A percentile compares a stretch with the other conserved stretches of the same genome.
phyloP scores from a whole-genome alignment of 1,140 invertebrate genomes.

The Charaxes varanes region DNA sequence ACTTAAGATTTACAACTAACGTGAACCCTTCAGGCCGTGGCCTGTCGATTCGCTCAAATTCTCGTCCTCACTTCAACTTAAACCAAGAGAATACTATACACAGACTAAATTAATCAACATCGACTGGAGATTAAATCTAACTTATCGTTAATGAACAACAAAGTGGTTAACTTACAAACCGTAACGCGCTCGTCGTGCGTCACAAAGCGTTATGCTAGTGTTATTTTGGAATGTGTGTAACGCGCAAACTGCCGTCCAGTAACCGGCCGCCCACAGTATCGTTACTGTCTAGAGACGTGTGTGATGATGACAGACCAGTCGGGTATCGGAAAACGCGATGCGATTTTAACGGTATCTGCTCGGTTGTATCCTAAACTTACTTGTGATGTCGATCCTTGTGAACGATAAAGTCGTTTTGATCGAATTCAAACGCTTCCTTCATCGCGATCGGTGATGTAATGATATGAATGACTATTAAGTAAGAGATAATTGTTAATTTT shows the following conservation, averaged over 20 bases:
- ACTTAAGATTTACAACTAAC: constrained; percentile 62
- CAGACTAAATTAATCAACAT: constrained; percentile 70
- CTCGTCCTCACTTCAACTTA: constrained; percentile 63
- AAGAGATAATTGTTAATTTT: too few relatives aligned
- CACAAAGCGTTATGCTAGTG: constrained; percentile 48
- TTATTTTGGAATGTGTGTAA: constrained; percentile 71
- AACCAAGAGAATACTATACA: constrained; percentile 68
- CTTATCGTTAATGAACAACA: constrained; percentile 73
- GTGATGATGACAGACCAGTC: constrained; percentile 23
- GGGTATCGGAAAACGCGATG: too few relatives aligned
- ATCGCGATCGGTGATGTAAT: too few relatives aligned
- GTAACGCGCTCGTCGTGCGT: constrained; percentile 50
- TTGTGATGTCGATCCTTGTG: too few relatives aligned
- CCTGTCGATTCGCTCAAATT: constrained; percentile 67
- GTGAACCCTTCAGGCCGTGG: constrained; percentile 51
- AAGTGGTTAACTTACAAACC: constrained; percentile 70
- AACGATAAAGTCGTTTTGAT: too few relatives aligned
- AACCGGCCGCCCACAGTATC: constrained; percentile 17
- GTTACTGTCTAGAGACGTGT: constrained; percentile 16
- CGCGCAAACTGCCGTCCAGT: constrained; percentile 33
- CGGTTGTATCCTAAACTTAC: too few relatives aligned
- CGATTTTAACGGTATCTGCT: too few relatives aligned
- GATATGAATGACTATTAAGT: too few relatives aligned
- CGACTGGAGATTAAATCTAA: constrained; percentile 69
- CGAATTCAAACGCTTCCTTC: too few relatives aligned